Evolutionary conservation across 2,113 vertebrate species (phyloP), one percentile per base, ranked within the genome.

Genomic region (Calidris pugnax): DNA sequence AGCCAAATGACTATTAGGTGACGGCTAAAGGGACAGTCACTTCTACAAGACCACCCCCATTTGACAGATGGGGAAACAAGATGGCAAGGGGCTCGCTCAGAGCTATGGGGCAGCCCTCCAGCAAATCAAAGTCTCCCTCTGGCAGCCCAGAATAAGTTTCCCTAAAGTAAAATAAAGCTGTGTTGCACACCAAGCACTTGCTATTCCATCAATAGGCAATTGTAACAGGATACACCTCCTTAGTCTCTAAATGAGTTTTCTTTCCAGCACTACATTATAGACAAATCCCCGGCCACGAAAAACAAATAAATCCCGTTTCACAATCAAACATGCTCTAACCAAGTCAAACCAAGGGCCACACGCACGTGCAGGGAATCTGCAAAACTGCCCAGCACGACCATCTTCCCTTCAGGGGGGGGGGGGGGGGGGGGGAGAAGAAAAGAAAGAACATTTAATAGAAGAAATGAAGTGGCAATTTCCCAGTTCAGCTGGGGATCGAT

Each of bases 211-310:
- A 39, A 97, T 94, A 97, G 92, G 95, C 96, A 96, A 95, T 93
- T 95, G 93, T 92, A 95, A 96, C 86, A 66, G 84, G 96, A 96
- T 96, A 96, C 94, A 96, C 93, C 78, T 93, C 86, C 79, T 86
- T 86, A 56, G 89, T 77, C 91, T 92, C 95, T 96, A 92, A 81
- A 95, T 96, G 93, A 95, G 93, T 81, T 97, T 91, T 94, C 97
- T 98, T 96, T 96, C 96, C 97, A 96, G 89, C 93, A 80, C 97
- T 95, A 95, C 96, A 82, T 96, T 97, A 95, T 64, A 87, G 93
- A 92, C 74, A 90, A 96, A 96, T 98, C 95, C 94, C 84, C 14
- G 57, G 93, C 84, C 93, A 96, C 84, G 95, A 97, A 41, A 37
- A 51, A 59, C 33, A 91, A 96, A 95, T 82, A 94, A 92, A 96